A percentile compares a stretch with the other conserved stretches of the same genome.
Conservation (phyloP, 2,113 vertebrate genomes). For the Leptosomus discolor region DNA sequence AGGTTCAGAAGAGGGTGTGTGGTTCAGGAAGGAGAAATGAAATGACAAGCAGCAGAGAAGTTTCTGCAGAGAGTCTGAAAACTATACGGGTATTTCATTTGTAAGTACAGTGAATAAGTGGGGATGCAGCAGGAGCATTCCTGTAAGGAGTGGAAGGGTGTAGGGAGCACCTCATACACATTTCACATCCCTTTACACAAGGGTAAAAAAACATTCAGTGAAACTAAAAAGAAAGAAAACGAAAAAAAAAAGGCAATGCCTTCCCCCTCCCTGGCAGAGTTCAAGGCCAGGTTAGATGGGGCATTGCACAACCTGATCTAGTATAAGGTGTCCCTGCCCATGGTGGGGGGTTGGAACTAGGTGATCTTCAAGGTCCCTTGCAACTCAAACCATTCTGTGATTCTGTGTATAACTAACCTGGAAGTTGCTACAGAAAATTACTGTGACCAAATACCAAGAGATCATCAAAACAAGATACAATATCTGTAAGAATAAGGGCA, state of each 20-base stretch:
- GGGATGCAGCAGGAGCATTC: neutral
- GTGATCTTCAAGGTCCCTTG: too few relatives aligned
- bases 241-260: neutral
- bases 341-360: too few relatives aligned
- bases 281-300: too few relatives aligned
- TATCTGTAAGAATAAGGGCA: neutral
- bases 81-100: neutral
- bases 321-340: too few relatives aligned
- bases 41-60: neutral
- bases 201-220: neutral
- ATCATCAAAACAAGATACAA: neutral
- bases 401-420: neutral
- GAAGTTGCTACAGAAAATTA: neutral
- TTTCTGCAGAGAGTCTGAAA: neutral
- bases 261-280: too few relatives aligned
- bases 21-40: neutral
- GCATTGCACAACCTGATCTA: too few relatives aligned
- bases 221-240: neutral
- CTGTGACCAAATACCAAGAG: neutral
- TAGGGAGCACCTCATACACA: neutral
- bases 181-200: neutral
- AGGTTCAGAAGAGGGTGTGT: neutral
- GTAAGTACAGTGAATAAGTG: neutral
- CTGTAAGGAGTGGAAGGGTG: neutral
- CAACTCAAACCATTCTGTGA: too few relatives aligned